Evolutionary conservation across 2,797 vertebrate genomes (phyloP), one percentile per base, ranked within the genome.

Genomic region (Coccyzus lansbergi): DNA sequence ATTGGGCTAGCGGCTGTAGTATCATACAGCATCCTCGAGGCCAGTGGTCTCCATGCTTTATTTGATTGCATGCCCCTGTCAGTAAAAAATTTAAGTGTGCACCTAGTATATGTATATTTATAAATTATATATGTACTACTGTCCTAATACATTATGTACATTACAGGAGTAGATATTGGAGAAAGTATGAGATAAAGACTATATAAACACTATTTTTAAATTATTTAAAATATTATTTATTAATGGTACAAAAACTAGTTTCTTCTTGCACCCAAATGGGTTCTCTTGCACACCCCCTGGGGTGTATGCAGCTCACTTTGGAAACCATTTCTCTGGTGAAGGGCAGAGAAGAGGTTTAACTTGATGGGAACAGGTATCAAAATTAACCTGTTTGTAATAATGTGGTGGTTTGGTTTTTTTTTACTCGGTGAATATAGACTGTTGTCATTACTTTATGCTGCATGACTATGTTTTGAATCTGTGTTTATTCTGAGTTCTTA

Each of bases 121-220:
- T 79, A 65, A 86, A 20, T 56, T 12, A 38, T 68, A 18, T 65
- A 31, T 85, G 15, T 81, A 33, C 49, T 86, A 17, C 46, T 83
- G n/a, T 75, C 70, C 49, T 81, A 60, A 90, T 77, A n/a, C 58
- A 75, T 68, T 67, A 36, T 78, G 62, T 92, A 90, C 38, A 48
- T 89, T 29, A 17, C 12, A 55, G 63, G n/a, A 89, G 26, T 25
- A 80, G 68, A 89, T 60, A 9, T 29, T 52, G 17, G 31, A 28
- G 21, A n/a, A 78, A 70, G 28, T 69, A 20, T 69, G 60, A 67
- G 24, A 55, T 55, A 62, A 81, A 82, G 44, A 52, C 55, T 9
- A 87, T 92, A 90, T 88, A 88, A 94, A 89, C 29, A 31, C 10
- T 89, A 70, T 67, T 77, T 85, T 74, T 1, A 38, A 89, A 68